Evolutionary conservation across 2,888 invertebrate species (phyloP), one percentile per base, ranked within the genome.

Genomic region (Xylocampa areola): DNA sequence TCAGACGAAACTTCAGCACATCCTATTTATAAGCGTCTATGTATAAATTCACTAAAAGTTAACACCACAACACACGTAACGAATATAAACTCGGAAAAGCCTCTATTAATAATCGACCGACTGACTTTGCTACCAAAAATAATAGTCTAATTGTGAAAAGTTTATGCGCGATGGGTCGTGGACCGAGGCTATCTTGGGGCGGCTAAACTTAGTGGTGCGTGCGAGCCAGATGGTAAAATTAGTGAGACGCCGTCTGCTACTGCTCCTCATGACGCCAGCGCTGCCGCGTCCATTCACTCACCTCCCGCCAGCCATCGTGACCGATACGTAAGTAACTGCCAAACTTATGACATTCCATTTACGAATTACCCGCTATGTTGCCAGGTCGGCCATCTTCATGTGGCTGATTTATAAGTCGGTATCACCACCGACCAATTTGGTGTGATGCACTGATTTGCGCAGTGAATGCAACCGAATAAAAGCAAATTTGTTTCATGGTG

Each of bases 121-220:
- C 94, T 93, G 94, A 94, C 94, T 93, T 94, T 91, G 94, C 94
- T 94, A 94, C 94, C 94, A 93, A 94, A 94, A 94, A 94, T 94
- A 94, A 94, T 94, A 94, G 94, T 94, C 94, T 94, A 94, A 94
- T 94, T 94, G 93, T 93, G 94, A 94, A 93, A 94, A 94, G 94
- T 94, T 94, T 93, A 93, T 94, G 92, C 92, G 92, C 90, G 94
- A 93, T 93, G 94, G 94, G 91, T 93, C 93, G 94, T 91, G 94
- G 94, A 94, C 92, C 93, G 92, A 85, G 87, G 93, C 94, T 94
- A 94, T 94, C 94, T 94, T 92, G 93, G 92, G 92, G 93, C 91
- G 90, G 94, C 94, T 94, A 94, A 91, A 94, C 94, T 94, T 94
- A 94, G 94, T 93, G 94, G 94, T 92, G 92, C 89, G 92, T 90